Percentiles rank a stretch among this genome's conserved stretches.
These are phyloP conservation scores for Acronicta aceris DNA, from an alignment of 2,888 invertebrate species.

Conservation along the genomic window DNA sequence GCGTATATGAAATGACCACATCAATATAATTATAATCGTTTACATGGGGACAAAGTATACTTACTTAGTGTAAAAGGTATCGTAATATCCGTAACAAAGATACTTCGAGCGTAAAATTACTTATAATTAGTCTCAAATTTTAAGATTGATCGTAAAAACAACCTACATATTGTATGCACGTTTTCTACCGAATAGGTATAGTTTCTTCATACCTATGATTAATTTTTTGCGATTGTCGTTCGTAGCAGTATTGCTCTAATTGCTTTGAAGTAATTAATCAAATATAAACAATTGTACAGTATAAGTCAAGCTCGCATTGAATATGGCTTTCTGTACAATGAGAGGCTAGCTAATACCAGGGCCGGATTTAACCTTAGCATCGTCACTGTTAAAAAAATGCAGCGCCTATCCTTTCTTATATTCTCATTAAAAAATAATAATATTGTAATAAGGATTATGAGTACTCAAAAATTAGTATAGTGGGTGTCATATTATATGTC, in stretches of 20 bases:
- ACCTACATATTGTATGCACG: constrained; percentile 3
- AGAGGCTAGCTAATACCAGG: too few species aligned
- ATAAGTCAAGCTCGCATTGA: too few species aligned
- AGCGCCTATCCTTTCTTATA: too few species aligned
- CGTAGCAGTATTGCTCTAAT: constrained; percentile 16
- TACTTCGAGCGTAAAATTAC: constrained; percentile 12
- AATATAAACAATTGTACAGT: background rate
- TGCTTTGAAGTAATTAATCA: constrained; percentile 18
- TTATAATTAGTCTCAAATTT: constrained; percentile 18
- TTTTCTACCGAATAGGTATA: background rate
- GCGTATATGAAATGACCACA: background rate
- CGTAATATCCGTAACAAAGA: background rate
- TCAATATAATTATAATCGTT: background rate
- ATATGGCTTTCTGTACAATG: too few species aligned
- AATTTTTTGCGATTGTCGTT: background rate
- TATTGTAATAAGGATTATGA: too few species aligned
- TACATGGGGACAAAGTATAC: background rate
- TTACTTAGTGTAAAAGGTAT: background rate
- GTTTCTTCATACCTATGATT: background rate
- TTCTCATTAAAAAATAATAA: too few species aligned
- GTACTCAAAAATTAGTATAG: too few species aligned
- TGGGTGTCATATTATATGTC: too few species aligned
- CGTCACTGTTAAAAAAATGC: too few species aligned
- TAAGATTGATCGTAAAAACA: constrained; percentile 23
- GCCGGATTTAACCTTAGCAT: too few species aligned